Base-by-base conservation (phyloP, 2,888 invertebrate genomes). In the Himalopsyche kuldschensis region DNA sequence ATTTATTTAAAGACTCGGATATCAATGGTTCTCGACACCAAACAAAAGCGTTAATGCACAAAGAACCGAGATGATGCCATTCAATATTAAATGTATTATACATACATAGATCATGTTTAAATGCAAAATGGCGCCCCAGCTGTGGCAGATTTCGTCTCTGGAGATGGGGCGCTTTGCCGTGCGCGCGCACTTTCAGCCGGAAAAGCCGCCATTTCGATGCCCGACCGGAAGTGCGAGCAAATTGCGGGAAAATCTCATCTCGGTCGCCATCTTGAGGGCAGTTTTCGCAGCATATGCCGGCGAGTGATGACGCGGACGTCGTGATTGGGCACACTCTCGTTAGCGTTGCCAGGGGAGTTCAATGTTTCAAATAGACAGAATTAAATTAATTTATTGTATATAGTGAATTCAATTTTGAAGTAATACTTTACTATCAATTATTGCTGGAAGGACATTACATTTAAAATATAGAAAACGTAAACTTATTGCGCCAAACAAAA, bases 251-350 rank as follows among this genome's bases (percentile, higher is more conserved):
- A 82, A 82, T 78, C 78, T 47, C 63, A 5, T 30, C n/a, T 35
- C 75, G 31, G 31, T 41, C 31, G 46, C 27, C 20, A 46, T 32
- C 82, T 78, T 63, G 24, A 17, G 17, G 75, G 79, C 78, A 30
- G 78, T 27, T 82, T 82, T 82, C 75, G 69, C 69, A 41, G 78
- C 82, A 82, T 82, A 79, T 82, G 82, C 82, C 41, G 69, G 35
- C 35, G n/a, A 31, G 47, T 8, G 30, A 48, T 47, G 75, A 30
- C 75, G 30, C 75, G 30, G 41, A 17, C 77, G 32, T 30, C 30
- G 20, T 79, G 79, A 79, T 82, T 79, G 82, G 75, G 31, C 41
- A 76, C 47, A 17, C 31, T 78, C 79, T 82, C 75, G 79, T 63
- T 82, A 75, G 79, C 30, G 32, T 20, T n/a, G 30, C 24, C 81